phyloP scores from a whole-genome alignment of 2,888 invertebrate genomes.

The Nomada ferruginata region DNA sequence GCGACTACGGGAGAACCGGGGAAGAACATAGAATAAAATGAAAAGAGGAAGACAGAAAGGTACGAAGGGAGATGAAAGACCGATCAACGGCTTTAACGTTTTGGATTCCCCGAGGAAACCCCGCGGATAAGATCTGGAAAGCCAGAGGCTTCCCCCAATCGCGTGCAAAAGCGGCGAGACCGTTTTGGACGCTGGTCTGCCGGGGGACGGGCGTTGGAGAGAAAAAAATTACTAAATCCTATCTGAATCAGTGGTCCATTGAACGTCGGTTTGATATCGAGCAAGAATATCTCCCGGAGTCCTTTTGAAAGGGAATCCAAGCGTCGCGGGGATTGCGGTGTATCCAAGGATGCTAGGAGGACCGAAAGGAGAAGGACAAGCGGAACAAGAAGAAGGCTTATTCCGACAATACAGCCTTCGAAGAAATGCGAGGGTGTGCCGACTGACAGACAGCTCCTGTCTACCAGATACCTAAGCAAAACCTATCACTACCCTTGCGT shows the following conservation, averaged over 20 bases:
- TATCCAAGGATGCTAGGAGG: constrained; percentile 19
- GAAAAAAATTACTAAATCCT: constrained; percentile 77
- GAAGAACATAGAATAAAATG: neutral
- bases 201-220: constrained; percentile 20
- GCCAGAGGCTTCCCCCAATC: constrained; percentile 43
- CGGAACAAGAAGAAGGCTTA: constrained; percentile 72
- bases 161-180: constrained; percentile 40
- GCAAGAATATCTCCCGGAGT: constrained; percentile 69
- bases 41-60: neutral
- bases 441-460: constrained; percentile 78
- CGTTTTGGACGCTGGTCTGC: constrained; percentile 50
- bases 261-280: constrained; percentile 77
- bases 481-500: constrained; percentile 61
- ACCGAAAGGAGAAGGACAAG: constrained; percentile 37
- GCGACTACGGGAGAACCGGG: constrained; percentile 2
- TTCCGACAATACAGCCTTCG: constrained; percentile 79
- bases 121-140: constrained; percentile 50
- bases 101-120: constrained; percentile 61
- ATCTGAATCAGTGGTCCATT: constrained; percentile 77
- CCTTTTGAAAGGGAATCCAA: constrained; percentile 70
- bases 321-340: constrained; percentile 30
- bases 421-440: constrained; percentile 69
- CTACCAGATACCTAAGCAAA: constrained; percentile 78
- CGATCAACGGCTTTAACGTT: constrained; percentile 67
- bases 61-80: constrained; percentile 51